Percentiles rank a stretch among this genome's conserved stretches.
phyloP scores from a whole-genome alignment of 2,797 vertebrate species.

The Sarcophilus harrisii region DNA sequence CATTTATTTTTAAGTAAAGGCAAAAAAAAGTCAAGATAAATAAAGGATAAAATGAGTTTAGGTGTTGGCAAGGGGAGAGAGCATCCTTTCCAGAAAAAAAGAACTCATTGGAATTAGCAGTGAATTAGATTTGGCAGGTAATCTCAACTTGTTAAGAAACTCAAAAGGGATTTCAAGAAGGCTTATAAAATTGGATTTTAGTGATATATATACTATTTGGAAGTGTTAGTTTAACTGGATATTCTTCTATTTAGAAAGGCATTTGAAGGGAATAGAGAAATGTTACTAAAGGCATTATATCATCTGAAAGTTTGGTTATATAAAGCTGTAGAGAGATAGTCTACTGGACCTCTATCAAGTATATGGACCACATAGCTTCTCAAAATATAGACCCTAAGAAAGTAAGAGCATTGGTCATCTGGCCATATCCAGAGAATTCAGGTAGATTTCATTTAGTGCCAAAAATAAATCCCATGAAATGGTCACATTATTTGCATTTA shows the following conservation, averaged over 20 bases:
- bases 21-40: background rate
- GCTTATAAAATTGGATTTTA: background rate
- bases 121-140: background rate
- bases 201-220: background rate
- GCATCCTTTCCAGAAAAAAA: background rate
- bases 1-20: background rate
- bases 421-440: background rate
- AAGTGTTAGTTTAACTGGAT: background rate
- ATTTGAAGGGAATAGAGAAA: background rate
- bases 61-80: background rate
- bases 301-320: background rate
- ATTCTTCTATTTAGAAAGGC: background rate
- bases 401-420: background rate
- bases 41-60: background rate
- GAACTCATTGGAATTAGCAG: background rate
- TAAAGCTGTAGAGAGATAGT: background rate
- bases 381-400: background rate
- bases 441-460: background rate
- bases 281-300: background rate
- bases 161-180: background rate
- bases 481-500: background rate
- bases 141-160: background rate
- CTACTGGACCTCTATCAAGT: background rate
- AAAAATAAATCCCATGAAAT: background rate
- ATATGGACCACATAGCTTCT: background rate